Evolutionary conservation across 2,888 invertebrate genomes (phyloP).

Genomic region (Cephus pulcher): DNA sequence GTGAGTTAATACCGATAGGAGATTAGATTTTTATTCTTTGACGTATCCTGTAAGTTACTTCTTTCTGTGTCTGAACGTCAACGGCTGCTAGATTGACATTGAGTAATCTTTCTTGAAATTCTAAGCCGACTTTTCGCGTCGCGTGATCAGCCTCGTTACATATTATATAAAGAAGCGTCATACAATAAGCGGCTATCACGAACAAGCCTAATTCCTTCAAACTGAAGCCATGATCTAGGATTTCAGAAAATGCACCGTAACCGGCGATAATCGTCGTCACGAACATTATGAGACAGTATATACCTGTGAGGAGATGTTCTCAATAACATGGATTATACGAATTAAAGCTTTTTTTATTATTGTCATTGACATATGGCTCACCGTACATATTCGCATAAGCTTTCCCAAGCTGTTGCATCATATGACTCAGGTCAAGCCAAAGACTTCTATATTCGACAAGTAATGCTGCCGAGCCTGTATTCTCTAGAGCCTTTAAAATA

Average conservation of each 20-base stretch:
- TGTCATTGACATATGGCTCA: background rate
- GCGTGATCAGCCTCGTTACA: constrained; percentile 81
- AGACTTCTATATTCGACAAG: constrained; percentile 77
- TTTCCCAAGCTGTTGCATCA: constrained; percentile 81
- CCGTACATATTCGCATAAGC: constrained; percentile 83
- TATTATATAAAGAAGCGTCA: constrained; percentile 77
- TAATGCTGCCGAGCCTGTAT: constrained; percentile 74
- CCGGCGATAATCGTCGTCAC: constrained; percentile 80
- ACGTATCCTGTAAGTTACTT: constrained; percentile 63
- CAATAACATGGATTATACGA: background rate
- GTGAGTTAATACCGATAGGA: background rate
- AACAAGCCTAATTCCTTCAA: constrained; percentile 80
- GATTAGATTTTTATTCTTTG: background rate
- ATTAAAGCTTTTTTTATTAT: background rate
- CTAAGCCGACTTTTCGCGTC: constrained; percentile 72
- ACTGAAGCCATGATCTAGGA: constrained; percentile 78
- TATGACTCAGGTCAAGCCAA: constrained; percentile 80
- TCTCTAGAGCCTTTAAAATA: constrained; percentile 68
- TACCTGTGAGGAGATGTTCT: constrained; percentile 54
- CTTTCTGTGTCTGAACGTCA: constrained; percentile 75
- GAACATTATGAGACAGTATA: constrained; percentile 79
- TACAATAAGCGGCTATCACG: constrained; percentile 78
- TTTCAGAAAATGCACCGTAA: constrained; percentile 79
- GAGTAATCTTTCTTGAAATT: constrained; percentile 74
- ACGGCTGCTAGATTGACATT: constrained; percentile 77